Evolutionary conservation across 2,113 vertebrate genomes (phyloP).

Genomic region (Leptosomus discolor): DNA sequence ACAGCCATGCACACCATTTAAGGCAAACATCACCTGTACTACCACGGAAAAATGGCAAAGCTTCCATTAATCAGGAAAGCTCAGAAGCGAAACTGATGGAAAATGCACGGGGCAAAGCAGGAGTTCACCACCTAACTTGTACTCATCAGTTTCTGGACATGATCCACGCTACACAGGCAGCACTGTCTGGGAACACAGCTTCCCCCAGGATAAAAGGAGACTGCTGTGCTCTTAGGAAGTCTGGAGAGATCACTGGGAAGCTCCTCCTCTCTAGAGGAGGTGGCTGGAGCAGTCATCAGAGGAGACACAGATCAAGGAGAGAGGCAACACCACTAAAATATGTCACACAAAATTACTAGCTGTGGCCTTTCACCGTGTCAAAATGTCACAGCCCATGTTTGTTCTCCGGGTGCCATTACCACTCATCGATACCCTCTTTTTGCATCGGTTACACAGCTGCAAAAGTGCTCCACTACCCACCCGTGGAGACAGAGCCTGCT

Average conservation of each 20-base stretch:
- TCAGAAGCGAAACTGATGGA: conserved; percentile 49
- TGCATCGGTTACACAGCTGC: background rate
- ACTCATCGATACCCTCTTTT: background rate
- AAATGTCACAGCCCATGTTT: background rate
- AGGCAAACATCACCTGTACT: conserved; percentile 44
- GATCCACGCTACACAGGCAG: background rate
- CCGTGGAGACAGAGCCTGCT: background rate
- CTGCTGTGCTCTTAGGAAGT: background rate
- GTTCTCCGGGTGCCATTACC: background rate
- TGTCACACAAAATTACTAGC: background rate
- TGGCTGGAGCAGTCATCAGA: background rate
- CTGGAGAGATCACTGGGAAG: background rate
- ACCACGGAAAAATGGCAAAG: background rate
- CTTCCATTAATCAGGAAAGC: conserved; percentile 51
- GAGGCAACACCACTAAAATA: background rate
- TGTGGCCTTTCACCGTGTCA: background rate
- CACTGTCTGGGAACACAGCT: background rate
- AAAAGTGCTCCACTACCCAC: background rate
- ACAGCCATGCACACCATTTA: conserved; percentile 38
- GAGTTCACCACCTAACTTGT: conserved; percentile 38
- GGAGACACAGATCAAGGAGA: conserved; percentile 8
- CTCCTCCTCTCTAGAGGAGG: background rate
- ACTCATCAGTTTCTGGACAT: conserved; percentile 32
- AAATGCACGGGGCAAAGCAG: conserved; percentile 48
- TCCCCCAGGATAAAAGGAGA: background rate